phyloP scores from a whole-genome alignment of 2,113 vertebrate species.

The Antidorcas marsupialis region DNA sequence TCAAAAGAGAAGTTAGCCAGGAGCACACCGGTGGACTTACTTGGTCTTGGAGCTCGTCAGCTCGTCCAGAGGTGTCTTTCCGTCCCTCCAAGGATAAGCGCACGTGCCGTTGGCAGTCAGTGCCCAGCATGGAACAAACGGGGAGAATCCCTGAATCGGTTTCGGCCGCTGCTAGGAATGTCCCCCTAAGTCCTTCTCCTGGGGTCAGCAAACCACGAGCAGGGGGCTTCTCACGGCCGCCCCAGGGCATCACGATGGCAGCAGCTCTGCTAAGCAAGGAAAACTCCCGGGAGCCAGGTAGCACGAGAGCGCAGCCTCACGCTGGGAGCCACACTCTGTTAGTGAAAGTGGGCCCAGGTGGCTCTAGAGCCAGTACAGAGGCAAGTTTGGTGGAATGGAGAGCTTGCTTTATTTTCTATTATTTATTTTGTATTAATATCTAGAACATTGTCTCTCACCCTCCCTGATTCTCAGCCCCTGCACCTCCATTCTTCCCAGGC shows the following conservation, averaged over 20 bases:
- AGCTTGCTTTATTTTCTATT: neutral
- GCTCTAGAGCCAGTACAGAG: neutral
- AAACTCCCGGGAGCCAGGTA: neutral
- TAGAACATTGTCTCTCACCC: neutral
- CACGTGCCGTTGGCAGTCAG: fast-evolving
- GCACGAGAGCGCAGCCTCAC: fast-evolving
- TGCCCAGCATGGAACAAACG: neutral
- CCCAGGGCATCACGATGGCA: neutral
- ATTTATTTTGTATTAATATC: neutral
- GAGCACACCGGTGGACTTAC: neutral
- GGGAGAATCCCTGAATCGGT: too few species aligned
- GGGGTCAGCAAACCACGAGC: neutral
- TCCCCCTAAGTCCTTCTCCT: neutral
- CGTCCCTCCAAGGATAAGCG: neutral
- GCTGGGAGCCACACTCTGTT: neutral
- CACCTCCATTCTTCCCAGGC: neutral
- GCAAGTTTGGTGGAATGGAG: neutral
- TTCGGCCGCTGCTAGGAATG: neutral
- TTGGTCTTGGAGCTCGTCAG: neutral
- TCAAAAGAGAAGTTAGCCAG: neutral
- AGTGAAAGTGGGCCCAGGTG: neutral
- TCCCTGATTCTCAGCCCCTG: neutral
- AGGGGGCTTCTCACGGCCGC: fast-evolving
- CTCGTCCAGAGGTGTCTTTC: neutral
- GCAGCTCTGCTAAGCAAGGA: neutral